Conservation (phyloP, 2,113 vertebrate genomes). For the Illadopsis cleaveri region DNA sequence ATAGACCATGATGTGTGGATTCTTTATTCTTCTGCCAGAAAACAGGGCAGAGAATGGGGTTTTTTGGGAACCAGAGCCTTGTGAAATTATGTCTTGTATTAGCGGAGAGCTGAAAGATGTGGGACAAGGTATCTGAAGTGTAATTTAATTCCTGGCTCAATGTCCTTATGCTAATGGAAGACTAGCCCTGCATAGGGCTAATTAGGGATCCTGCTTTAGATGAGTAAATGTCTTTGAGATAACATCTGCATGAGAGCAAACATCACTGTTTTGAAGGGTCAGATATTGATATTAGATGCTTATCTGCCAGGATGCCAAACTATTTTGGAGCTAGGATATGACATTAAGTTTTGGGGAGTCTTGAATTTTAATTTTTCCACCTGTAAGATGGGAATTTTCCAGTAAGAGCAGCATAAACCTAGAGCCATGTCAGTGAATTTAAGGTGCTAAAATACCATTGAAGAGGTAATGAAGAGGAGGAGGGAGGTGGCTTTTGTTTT, state of each 20-base stretch:
- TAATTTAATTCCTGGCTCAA: background rate
- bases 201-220: background rate
- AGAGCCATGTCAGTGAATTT: background rate
- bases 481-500: background rate
- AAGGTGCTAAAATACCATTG: background rate
- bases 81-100: background rate
- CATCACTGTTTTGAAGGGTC: background rate
- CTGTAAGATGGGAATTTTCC: background rate
- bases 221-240: background rate
- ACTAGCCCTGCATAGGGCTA: background rate
- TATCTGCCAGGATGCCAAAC: background rate
- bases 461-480: background rate
- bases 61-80: background rate
- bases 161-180: background rate
- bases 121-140: background rate
- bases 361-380: background rate
- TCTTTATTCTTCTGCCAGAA: background rate
- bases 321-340: background rate
- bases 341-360: background rate
- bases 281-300: background rate
- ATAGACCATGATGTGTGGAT: background rate
- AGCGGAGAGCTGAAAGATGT: background rate
- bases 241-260: background rate
- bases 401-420: background rate
- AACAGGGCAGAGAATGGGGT: background rate